A percentile compares a stretch with the other conserved stretches of the same genome.
Conservation (phyloP, 2,113 vertebrate genomes). For the Arothron firmamentum region DNA sequence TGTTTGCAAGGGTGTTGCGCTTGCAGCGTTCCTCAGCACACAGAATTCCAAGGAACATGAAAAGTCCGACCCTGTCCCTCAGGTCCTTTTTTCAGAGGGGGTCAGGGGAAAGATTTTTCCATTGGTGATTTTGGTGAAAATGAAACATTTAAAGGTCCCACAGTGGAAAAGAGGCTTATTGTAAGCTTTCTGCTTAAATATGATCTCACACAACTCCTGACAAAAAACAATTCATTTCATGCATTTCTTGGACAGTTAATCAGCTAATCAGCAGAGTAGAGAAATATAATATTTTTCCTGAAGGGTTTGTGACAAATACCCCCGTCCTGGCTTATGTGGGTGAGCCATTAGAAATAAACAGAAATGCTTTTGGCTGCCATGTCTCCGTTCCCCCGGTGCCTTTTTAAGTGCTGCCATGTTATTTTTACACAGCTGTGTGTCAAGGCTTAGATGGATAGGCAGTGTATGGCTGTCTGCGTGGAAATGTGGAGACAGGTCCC, state of each 20-base stretch:
- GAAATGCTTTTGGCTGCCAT: slow-evolving; percentile 58
- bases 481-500: slow-evolving; percentile 48
- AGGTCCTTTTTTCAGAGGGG: too few relatives aligned
- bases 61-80: too few relatives aligned
- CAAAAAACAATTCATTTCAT: not conserved
- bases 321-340: slow-evolving; percentile 33
- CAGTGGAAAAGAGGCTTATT: too few relatives aligned
- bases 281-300: slow-evolving; percentile 31
- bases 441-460: slow-evolving; percentile 51
- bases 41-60: too few relatives aligned
- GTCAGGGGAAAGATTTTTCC: too few relatives aligned
- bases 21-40: too few relatives aligned
- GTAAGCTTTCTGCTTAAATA: too few relatives aligned
- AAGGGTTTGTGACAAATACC: slow-evolving; percentile 49
- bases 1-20: too few relatives aligned
- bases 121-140: too few relatives aligned
- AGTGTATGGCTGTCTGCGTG: slow-evolving; percentile 42
- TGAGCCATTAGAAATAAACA: slow-evolving; percentile 63
- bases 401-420: slow-evolving; percentile 63
- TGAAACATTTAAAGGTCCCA: too few relatives aligned
- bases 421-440: slow-evolving; percentile 63
- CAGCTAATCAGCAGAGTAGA: slow-evolving; percentile 11
- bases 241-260: slow-evolving; percentile 20
- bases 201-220: too few relatives aligned
- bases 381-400: slow-evolving; percentile 45